phyloP scores from a whole-genome alignment of 2,888 invertebrate species.

The Chrysopilus asiliformis region DNA sequence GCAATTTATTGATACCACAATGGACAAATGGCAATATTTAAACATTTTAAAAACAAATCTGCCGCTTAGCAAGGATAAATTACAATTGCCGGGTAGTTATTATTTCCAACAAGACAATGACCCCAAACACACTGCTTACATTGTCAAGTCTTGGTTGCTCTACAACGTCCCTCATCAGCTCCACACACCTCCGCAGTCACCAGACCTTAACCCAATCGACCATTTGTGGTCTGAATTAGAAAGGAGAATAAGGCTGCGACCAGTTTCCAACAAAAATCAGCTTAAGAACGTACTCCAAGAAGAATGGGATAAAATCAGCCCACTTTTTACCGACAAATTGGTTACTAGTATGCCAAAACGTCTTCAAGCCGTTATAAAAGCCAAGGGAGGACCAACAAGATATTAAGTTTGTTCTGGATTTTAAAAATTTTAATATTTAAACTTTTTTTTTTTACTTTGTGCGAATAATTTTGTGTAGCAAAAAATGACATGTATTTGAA shows the following conservation, averaged over 20 bases:
- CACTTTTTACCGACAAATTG: constrained; percentile 2
- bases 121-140: constrained; percentile 8
- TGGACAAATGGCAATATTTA: constrained; percentile 5
- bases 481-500: too few relatives aligned
- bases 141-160: constrained; percentile 5
- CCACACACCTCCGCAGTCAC: constrained; percentile 11
- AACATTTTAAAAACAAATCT: constrained; percentile 10
- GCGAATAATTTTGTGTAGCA: too few relatives aligned
- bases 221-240: constrained; percentile 12
- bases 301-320: constrained; percentile 5
- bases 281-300: constrained; percentile 1
- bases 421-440: too few relatives aligned
- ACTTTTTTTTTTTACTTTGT: too few relatives aligned
- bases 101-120: constrained; percentile 12
- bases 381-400: too few relatives aligned
- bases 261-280: constrained; percentile 6
- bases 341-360: constrained; percentile 3
- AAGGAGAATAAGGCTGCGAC: constrained; percentile 7
- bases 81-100: not conserved
- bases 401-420: too few relatives aligned
- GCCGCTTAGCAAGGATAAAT: constrained; percentile 4
- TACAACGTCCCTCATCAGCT: constrained; percentile 5
- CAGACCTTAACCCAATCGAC: constrained; percentile 14
- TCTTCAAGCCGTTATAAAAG: not conserved
- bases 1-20: constrained; percentile 7